A percentile compares a stretch with the other conserved stretches of the same genome.
These are phyloP conservation scores for Palythoa caribaeorum DNA, from an alignment of 92 coral and sea anemone genomes.

Conservation along the genomic window DNA sequence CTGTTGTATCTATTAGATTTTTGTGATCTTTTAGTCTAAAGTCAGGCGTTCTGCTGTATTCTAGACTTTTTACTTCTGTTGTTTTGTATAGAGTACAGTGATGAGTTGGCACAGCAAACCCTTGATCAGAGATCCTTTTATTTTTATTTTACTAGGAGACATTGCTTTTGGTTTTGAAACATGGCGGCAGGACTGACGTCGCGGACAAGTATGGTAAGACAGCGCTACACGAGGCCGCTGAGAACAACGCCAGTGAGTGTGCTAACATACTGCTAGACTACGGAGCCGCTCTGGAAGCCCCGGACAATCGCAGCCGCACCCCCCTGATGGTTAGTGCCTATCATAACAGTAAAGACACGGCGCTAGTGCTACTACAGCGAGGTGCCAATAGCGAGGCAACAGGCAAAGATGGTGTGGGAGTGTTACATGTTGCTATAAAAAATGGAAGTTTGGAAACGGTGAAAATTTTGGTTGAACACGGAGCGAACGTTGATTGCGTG, in stretches of 20 bases:
- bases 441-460: slow-evolving; percentile 14
- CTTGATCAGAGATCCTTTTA: background rate
- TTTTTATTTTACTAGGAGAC: background rate
- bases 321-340: slow-evolving; percentile 35
- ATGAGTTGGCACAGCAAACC: background rate
- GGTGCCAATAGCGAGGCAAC: slow-evolving; percentile 12
- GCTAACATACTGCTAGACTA: slow-evolving; percentile 2
- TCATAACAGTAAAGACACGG: slow-evolving; percentile 13
- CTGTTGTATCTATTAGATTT: background rate
- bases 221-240: slow-evolving; percentile 28
- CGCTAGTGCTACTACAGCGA: background rate
- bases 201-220: slow-evolving; percentile 6
- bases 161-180: slow-evolving; percentile 18
- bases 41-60: too few relatives aligned
- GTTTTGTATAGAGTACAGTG: background rate
- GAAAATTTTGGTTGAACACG: slow-evolving; percentile 3
- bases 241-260: slow-evolving; percentile 38
- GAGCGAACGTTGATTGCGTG: slow-evolving; percentile 16
- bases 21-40: too few relatives aligned
- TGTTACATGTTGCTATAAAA: slow-evolving; percentile 19
- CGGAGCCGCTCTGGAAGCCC: slow-evolving; percentile 23
- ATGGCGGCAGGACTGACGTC: background rate
- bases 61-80: too few relatives aligned
- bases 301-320: slow-evolving; percentile 29
- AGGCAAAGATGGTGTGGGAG: slow-evolving; percentile 28